These are phyloP conservation scores for Hylaeus volcanicus DNA, from an alignment of 1,140 invertebrate species.

Conservation along the genomic window DNA sequence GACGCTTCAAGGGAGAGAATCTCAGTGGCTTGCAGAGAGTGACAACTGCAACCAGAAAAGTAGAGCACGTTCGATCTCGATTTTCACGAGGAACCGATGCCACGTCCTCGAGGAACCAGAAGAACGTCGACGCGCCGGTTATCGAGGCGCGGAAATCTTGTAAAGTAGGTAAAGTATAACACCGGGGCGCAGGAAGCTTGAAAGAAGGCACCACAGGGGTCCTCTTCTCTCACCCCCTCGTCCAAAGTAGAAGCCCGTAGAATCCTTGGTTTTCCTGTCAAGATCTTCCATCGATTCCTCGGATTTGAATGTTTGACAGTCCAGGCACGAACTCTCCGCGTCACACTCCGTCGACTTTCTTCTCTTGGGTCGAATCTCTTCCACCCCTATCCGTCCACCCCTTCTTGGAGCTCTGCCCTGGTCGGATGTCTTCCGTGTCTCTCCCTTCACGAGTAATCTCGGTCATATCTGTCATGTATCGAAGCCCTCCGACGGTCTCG, in stretches of 20 bases:
- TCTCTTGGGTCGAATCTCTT: constrained; percentile 35
- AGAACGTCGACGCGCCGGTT: constrained; percentile 7
- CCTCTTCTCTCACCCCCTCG: background rate
- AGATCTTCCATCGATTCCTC: constrained; percentile 41
- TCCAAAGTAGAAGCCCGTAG: background rate
- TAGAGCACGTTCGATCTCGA: constrained; percentile 14
- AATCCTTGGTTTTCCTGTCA: constrained; percentile 6
- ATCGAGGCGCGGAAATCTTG: constrained; percentile 31
- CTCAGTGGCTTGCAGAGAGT: background rate
- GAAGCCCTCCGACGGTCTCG: background rate
- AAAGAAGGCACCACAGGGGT: background rate
- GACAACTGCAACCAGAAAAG: constrained; percentile 1
- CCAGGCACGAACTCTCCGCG: constrained; percentile 51
- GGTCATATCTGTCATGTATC: constrained; percentile 4
- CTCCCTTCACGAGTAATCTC: background rate
- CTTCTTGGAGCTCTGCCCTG: background rate
- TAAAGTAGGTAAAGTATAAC: constrained; percentile 39
- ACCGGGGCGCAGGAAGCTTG: background rate
- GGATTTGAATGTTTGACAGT: constrained; percentile 58
- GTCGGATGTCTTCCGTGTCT: background rate
- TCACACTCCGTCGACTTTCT: constrained; percentile 51
- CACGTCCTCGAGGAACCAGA: background rate
- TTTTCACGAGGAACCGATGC: constrained; percentile 1
- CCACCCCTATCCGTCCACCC: background rate
- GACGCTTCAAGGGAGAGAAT: background rate